Evolutionary conservation across 2,888 invertebrate genomes (phyloP).

Genomic region (Ophion slaviceki): DNA sequence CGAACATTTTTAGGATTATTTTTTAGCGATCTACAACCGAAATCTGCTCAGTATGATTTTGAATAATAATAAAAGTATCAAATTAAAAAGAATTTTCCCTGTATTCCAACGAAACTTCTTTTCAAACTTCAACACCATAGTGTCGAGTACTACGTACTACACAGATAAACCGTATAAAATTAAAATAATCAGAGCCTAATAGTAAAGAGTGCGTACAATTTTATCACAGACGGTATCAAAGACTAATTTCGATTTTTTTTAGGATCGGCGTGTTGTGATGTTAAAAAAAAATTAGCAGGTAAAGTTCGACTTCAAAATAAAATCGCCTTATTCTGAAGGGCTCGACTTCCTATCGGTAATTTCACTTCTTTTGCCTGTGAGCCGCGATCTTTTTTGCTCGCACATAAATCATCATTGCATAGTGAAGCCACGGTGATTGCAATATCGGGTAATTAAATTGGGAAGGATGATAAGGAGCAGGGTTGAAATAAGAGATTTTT

Average conservation of each 20-base stretch:
- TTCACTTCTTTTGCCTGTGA: background rate
- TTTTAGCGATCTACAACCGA: too few relatives aligned
- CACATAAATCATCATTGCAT: conserved; percentile 26
- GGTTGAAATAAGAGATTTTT: conserved; percentile 59
- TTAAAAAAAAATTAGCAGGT: too few relatives aligned
- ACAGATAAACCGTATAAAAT: too few relatives aligned
- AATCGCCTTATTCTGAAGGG: background rate
- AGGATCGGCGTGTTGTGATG: too few relatives aligned
- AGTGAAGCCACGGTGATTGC: conserved; percentile 29
- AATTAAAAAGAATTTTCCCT: background rate
- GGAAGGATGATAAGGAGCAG: background rate
- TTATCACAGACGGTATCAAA: background rate
- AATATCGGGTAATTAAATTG: conserved; percentile 40
- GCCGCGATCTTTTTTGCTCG: background rate
- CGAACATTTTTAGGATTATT: too few relatives aligned
- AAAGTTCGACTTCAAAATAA: background rate
- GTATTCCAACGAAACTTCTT: background rate
- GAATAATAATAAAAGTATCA: background rate
- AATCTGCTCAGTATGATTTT: too few relatives aligned
- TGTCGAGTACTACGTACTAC: too few relatives aligned
- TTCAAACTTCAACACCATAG: too few relatives aligned
- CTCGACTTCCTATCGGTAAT: background rate
- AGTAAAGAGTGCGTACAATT: background rate
- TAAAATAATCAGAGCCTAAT: too few relatives aligned
- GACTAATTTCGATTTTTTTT: too few relatives aligned